These are phyloP conservation scores for Agelastica alni DNA, from an alignment of 2,888 invertebrate genomes.

Conservation along the genomic window DNA sequence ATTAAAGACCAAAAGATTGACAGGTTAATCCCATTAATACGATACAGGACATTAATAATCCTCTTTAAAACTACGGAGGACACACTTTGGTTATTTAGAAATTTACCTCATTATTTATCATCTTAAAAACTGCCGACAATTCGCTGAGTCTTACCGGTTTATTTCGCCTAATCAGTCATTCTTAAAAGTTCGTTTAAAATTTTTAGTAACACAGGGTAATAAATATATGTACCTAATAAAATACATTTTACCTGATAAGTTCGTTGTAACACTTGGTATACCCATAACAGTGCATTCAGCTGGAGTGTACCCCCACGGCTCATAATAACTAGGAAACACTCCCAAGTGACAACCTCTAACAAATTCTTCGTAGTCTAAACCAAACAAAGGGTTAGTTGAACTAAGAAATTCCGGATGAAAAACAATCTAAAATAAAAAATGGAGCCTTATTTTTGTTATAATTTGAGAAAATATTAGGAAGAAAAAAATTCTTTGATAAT, in stretches of 20 bases:
- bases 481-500: not conserved
- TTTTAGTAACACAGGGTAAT: too few species aligned
- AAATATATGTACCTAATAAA: not conserved
- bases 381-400: constrained; percentile 96
- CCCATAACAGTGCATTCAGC: constrained; percentile 99
- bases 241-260: constrained; percentile 74
- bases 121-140: too few species aligned
- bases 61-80: too few species aligned
- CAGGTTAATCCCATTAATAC: too few species aligned
- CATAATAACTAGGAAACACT: constrained; percentile 99
- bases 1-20: too few species aligned
- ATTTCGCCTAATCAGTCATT: too few species aligned
- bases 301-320: constrained; percentile 99
- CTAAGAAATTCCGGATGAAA: constrained; percentile 99
- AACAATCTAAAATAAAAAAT: constrained; percentile 75
- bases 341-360: constrained; percentile 98
- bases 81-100: too few species aligned
- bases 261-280: constrained; percentile 97
- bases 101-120: too few species aligned
- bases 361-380: constrained; percentile 98
- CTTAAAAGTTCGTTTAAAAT: too few species aligned
- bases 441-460: not conserved
- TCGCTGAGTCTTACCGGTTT: too few species aligned
- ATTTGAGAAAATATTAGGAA: not conserved
- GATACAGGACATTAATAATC: too few species aligned